Evolutionary conservation across 2,797 vertebrate genomes (phyloP).

Genomic region (Ibycter americanus): DNA sequence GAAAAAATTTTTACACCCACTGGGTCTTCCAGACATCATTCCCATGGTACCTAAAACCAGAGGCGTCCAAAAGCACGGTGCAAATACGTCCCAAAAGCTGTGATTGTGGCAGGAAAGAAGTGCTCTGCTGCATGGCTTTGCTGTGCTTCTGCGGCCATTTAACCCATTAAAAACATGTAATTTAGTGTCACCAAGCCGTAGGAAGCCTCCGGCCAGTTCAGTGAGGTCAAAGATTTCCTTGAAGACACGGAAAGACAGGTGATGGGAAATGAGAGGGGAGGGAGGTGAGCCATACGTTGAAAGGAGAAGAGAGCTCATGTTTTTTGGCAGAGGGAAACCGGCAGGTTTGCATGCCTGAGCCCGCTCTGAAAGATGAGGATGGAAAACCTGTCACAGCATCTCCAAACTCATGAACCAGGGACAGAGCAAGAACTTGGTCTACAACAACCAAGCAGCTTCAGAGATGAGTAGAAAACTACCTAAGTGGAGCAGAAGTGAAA

Average conservation of each 20-base stretch:
- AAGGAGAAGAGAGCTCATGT: background rate
- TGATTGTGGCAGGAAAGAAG: accelerated
- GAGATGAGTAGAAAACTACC: background rate
- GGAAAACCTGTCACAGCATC: background rate
- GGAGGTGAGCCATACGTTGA: accelerated
- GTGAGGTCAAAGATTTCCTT: background rate
- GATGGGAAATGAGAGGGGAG: background rate
- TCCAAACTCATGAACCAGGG: background rate
- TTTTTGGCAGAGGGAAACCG: background rate
- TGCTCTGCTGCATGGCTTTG: background rate
- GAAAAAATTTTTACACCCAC: background rate
- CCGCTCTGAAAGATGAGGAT: background rate
- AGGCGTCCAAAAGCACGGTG: background rate
- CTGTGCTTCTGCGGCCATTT: background rate
- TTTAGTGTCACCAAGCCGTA: background rate
- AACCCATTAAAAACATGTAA: accelerated
- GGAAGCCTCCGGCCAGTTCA: background rate
- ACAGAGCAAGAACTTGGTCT: background rate
- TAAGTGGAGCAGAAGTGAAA: background rate
- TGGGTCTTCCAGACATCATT: background rate
- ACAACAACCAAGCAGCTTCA: background rate
- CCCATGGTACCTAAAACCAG: background rate
- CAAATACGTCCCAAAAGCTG: background rate
- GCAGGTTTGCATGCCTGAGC: background rate
- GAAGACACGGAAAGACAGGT: background rate